Conservation (phyloP, 2,888 invertebrate genomes). For the Pseudolycoriella hygida region DNA sequence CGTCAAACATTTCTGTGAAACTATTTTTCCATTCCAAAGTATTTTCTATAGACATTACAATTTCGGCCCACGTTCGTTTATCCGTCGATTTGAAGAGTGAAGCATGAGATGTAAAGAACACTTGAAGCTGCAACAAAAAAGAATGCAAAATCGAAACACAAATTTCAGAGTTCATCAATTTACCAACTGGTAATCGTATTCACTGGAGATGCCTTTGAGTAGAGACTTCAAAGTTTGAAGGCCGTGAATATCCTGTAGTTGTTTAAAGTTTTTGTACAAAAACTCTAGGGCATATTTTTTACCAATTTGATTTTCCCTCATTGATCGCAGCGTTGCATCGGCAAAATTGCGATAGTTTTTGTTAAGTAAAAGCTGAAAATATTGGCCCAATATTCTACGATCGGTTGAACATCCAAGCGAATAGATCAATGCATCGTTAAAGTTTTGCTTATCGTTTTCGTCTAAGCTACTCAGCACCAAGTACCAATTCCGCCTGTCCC, state of each 20-base stretch:
- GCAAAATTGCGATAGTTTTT: background rate
- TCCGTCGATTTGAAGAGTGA: background rate
- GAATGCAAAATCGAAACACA: background rate
- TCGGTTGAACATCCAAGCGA: background rate
- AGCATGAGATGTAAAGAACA: background rate
- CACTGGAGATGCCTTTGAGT: background rate
- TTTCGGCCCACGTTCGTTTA: background rate
- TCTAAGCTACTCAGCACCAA: background rate
- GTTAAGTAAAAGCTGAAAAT: background rate
- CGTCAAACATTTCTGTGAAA: background rate
- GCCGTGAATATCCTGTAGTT: background rate
- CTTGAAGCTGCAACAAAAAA: background rate
- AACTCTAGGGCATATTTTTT: background rate
- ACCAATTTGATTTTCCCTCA: background rate
- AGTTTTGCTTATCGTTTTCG: background rate
- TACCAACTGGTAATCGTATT: background rate
- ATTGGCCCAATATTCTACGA: background rate
- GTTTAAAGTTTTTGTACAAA: background rate
- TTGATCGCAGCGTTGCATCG: background rate
- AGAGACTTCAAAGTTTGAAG: background rate
- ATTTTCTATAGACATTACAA: background rate
- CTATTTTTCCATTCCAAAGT: background rate
- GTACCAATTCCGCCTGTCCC: background rate
- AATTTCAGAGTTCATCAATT: background rate
- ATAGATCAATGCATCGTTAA: background rate